Percentiles rank a stretch among this genome's conserved stretches.
Conservation (phyloP, 1,140 invertebrate species). For the Atta cephalotes region DNA sequence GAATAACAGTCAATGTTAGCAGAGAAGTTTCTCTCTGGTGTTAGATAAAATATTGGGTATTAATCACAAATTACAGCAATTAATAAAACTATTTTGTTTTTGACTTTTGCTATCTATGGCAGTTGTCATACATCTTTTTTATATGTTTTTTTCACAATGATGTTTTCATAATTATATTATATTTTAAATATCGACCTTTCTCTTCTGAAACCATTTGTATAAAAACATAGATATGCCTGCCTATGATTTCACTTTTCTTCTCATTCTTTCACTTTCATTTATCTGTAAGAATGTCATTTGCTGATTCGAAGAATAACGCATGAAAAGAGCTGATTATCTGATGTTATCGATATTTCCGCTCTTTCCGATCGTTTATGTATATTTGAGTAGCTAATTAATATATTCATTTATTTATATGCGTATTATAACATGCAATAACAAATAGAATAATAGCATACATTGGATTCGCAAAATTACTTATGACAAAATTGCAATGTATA, state of each 20-base stretch:
- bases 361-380: conserved; percentile 32
- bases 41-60: too few relatives aligned
- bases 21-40: too few relatives aligned
- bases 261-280: background rate
- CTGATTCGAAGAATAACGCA: background rate
- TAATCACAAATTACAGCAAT: too few relatives aligned
- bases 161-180: background rate
- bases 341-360: conserved; percentile 34
- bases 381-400: conserved; percentile 51
- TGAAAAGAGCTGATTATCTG: conserved; percentile 19
- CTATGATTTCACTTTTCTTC: background rate
- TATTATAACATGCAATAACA: conserved; percentile 53
- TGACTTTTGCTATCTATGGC: background rate
- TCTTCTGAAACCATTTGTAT: background rate
- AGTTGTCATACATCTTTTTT: background rate
- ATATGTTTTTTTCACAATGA: background rate
- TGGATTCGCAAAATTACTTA: conserved; percentile 39
- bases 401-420: conserved; percentile 47
- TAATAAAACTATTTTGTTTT: background rate
- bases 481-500: conserved; percentile 50
- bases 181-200: background rate
- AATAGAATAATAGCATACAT: conserved; percentile 49
- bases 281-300: background rate
- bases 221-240: background rate
- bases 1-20: too few relatives aligned